Conservation (phyloP, 2,113 vertebrate genomes). For the Alosa alosa region DNA sequence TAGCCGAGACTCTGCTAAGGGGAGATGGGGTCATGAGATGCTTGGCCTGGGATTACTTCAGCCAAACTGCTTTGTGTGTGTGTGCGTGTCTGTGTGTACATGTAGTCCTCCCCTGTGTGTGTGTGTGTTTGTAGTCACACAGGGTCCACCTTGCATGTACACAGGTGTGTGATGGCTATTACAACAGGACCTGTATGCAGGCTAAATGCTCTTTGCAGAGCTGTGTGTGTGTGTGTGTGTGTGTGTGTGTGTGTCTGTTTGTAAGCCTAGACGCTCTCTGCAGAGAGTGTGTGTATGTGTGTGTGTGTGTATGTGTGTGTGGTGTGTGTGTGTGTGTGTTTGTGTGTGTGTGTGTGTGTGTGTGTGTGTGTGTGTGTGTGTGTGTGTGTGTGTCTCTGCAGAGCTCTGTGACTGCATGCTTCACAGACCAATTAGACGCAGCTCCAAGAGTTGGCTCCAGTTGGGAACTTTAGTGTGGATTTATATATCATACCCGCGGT, state of each 20-base stretch:
- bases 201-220: not conserved
- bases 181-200: not conserved
- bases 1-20: not conserved
- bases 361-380: not conserved
- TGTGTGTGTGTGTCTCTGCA: not conserved
- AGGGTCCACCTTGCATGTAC: no score
- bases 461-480: not conserved
- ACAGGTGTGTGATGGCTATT: not conserved
- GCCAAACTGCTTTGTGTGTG: conserved; percentile 33
- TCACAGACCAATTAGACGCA: not conserved
- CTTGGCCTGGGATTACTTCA: conserved; percentile 52
- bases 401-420: not conserved
- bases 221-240: not conserved
- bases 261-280: not conserved
- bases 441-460: not conserved
- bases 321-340: not conserved
- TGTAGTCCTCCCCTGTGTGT: not conserved
- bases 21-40: conserved; percentile 46
- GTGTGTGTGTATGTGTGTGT: no score
- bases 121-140: not conserved
- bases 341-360: no score
- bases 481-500: not conserved
- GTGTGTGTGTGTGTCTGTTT: not conserved
- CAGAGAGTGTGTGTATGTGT: not conserved
- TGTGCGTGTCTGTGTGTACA: not conserved